Evolutionary conservation across 1,140 invertebrate species (phyloP).

Genomic region (Grapholita molesta): DNA sequence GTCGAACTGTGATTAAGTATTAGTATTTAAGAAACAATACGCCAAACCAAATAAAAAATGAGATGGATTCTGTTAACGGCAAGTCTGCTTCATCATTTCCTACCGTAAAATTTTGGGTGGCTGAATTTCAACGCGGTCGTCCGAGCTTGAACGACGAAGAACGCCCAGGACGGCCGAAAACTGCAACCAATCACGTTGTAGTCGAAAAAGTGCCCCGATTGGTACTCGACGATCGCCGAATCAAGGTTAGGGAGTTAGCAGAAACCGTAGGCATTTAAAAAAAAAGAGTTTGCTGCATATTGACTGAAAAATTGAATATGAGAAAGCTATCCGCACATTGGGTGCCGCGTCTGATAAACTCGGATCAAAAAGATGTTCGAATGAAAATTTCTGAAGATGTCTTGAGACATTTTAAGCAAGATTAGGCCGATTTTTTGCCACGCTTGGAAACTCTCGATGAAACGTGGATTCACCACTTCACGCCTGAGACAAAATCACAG

Average conservation of each 20-base stretch:
- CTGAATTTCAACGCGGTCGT: slow-evolving; percentile 51
- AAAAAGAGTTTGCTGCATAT: slow-evolving; percentile 3
- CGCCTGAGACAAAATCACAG: not conserved
- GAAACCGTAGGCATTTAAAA: slow-evolving; percentile 28
- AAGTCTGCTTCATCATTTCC: slow-evolving; percentile 41
- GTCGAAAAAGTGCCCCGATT: slow-evolving; percentile 30
- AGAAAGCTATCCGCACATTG: slow-evolving; percentile 35
- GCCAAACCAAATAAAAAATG: slow-evolving; percentile 30
- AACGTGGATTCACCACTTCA: slow-evolving; percentile 34
- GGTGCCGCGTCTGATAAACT: slow-evolving; percentile 40
- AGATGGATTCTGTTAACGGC: slow-evolving; percentile 35
- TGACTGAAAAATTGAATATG: slow-evolving; percentile 32
- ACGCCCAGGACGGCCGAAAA: slow-evolving; percentile 35
- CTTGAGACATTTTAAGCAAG: slow-evolving; percentile 21
- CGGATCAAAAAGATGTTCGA: slow-evolving; percentile 34
- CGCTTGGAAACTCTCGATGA: slow-evolving; percentile 32
- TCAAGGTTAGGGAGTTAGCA: slow-evolving; percentile 33
- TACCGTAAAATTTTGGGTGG: slow-evolving; percentile 43
- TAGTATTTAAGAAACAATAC: slow-evolving; percentile 9
- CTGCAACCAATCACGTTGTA: slow-evolving; percentile 20
- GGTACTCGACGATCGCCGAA: slow-evolving; percentile 24
- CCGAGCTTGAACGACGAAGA: slow-evolving; percentile 35
- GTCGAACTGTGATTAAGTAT: not conserved
- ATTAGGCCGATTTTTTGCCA: slow-evolving; percentile 34
- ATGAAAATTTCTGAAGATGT: slow-evolving; percentile 14